These are phyloP conservation scores for Congeria kusceri DNA, from an alignment of 2,888 invertebrate genomes.

Conservation along the genomic window DNA sequence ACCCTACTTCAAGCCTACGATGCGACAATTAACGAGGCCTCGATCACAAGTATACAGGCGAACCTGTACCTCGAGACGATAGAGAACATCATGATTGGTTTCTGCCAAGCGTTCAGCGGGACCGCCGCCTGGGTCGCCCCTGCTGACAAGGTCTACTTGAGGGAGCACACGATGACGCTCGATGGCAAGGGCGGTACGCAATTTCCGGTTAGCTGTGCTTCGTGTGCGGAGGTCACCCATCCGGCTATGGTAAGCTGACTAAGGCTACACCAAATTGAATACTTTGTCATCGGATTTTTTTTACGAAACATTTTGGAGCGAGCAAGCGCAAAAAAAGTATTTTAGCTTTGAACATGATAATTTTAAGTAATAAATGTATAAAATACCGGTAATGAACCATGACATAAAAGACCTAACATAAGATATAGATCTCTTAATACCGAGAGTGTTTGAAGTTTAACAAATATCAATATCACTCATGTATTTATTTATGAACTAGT, in stretches of 20 bases:
- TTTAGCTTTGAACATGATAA: too few relatives aligned
- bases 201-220: constrained; percentile 3
- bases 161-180: constrained; percentile 14
- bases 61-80: background rate
- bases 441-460: too few relatives aligned
- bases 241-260: background rate
- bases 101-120: constrained; percentile 16
- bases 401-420: too few relatives aligned
- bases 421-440: too few relatives aligned
- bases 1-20: constrained; percentile 9
- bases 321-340: too few relatives aligned
- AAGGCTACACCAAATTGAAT: too few relatives aligned
- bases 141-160: background rate
- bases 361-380: too few relatives aligned
- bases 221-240: constrained; percentile 4
- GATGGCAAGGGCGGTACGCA: background rate
- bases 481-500: too few relatives aligned
- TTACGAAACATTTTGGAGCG: too few relatives aligned
- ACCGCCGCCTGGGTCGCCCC: constrained; percentile 20
- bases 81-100: constrained; percentile 22
- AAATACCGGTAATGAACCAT: too few relatives aligned
- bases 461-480: too few relatives aligned
- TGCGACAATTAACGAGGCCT: constrained; percentile 1
- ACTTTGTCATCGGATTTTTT: too few relatives aligned
- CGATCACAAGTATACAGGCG: background rate